phyloP scores from a whole-genome alignment of 2,113 vertebrate species.

The Eulemur rufifrons region DNA sequence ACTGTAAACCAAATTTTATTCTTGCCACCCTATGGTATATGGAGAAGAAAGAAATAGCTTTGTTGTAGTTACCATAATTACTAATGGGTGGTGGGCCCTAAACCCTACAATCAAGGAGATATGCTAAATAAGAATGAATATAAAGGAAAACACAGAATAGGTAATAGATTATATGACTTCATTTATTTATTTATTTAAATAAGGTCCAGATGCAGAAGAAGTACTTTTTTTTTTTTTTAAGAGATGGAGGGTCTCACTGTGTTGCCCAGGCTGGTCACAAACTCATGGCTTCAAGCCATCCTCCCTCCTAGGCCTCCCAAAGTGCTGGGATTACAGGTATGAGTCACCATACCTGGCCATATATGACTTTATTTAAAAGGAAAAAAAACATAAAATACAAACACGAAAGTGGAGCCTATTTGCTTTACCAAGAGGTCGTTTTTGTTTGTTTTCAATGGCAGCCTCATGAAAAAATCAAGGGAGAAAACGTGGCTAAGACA shows the following conservation, averaged over 20 bases:
- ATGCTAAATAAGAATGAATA: not conserved
- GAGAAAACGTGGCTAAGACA: not conserved
- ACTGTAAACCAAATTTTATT: slow-evolving; percentile 5
- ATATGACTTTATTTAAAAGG: not conserved
- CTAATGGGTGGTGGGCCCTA: not conserved
- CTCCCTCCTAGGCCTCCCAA: too few species aligned
- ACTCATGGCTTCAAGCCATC: too few species aligned
- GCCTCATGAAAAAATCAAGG: not conserved
- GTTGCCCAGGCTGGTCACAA: too few species aligned
- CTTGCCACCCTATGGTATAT: not conserved
- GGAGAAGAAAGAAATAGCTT: not conserved
- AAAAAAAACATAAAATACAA: not conserved
- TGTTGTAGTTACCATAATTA: not conserved
- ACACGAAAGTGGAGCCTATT: not conserved
- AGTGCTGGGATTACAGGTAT: too few species aligned
- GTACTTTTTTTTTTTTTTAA: not conserved
- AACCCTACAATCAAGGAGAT: not conserved
- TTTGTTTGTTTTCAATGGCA: not conserved
- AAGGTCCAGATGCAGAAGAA: too few species aligned
- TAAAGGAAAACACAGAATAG: not conserved
- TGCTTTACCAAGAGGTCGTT: not conserved
- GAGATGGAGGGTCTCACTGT: too few species aligned
- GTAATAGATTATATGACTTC: not conserved
- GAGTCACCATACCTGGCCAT: too few species aligned
- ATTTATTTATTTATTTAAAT: not conserved